Evolutionary conservation across 2,797 vertebrate genomes (phyloP).

Genomic region (Peromyscus aztecus): DNA sequence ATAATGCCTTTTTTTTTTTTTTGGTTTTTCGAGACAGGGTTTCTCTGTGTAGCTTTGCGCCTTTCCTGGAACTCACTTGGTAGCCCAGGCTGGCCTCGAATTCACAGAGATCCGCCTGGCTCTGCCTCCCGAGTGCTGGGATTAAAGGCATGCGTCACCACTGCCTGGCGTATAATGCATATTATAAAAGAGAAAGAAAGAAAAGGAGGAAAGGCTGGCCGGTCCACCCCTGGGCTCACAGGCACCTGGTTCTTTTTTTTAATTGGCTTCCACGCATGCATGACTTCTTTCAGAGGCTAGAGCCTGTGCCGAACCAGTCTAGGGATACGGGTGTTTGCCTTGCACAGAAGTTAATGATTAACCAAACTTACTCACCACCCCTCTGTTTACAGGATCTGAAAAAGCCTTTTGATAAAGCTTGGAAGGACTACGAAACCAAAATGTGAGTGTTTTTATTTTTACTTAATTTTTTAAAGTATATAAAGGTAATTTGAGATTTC

Average conservation of each 20-base stretch:
- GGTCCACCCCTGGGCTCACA: not conserved
- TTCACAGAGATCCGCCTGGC: no score
- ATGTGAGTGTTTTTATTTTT: conserved; percentile 92
- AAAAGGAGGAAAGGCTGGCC: no score
- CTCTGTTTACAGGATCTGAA: conserved; percentile 94
- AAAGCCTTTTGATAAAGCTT: conserved; percentile 99
- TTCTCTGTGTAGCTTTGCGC: no score
- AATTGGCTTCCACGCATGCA: not conserved
- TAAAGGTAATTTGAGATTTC: not conserved
- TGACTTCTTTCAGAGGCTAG: conserved; percentile 37
- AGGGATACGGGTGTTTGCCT: not conserved
- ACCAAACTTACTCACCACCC: conserved; percentile 57
- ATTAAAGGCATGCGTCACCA: no score
- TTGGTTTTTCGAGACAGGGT: no score
- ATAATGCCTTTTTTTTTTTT: no score
- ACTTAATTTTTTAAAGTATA: not conserved
- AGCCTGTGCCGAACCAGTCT: not conserved
- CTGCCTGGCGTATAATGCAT: not conserved
- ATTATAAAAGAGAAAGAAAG: not conserved
- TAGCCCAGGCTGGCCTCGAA: no score
- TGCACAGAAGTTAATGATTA: conserved; percentile 21
- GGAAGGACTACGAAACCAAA: conserved; percentile 99
- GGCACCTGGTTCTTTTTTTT: not conserved
- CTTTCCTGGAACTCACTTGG: no score
- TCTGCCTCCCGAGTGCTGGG: no score